A percentile compares a stretch with the other conserved stretches of the same genome.
Evolutionary conservation across 2,113 vertebrate genomes (phyloP).

Genomic region (Chaetorhynchus papuensis): DNA sequence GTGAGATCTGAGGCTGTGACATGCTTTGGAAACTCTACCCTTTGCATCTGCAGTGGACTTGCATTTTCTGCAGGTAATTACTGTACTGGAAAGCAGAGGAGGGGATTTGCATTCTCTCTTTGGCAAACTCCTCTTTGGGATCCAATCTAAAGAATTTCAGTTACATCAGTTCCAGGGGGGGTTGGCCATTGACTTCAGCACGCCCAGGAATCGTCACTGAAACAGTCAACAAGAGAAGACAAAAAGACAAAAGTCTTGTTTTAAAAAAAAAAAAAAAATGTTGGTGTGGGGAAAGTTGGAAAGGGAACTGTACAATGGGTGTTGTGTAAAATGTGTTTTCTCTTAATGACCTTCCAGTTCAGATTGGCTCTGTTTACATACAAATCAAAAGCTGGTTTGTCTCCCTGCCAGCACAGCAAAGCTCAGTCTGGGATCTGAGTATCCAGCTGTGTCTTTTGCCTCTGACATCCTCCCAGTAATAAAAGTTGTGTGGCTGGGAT

Average conservation of each 20-base stretch:
- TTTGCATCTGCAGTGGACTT: neutral
- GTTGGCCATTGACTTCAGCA: neutral
- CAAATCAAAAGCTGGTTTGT: conserved; percentile 58
- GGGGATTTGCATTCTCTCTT: neutral
- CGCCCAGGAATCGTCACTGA: neutral
- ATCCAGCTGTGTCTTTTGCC: conserved; percentile 59
- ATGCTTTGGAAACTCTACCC: neutral
- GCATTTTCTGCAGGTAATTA: neutral
- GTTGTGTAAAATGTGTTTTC: conserved; percentile 53
- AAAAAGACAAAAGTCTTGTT: neutral
- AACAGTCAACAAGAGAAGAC: neutral
- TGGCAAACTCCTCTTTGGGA: neutral
- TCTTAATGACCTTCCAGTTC: conserved; percentile 54
- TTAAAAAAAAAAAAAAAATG: neutral
- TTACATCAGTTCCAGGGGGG: neutral
- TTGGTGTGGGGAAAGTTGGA: conserved; percentile 33
- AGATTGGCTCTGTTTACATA: conserved; percentile 62
- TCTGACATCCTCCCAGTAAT: conserved; percentile 59
- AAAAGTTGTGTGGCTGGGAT: conserved; percentile 43
- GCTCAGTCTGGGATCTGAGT: conserved; percentile 37
- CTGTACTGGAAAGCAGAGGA: neutral
- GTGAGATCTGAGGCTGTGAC: neutral
- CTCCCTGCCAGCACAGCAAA: conserved; percentile 46
- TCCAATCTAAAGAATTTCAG: neutral
- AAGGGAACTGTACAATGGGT: conserved; percentile 4